Evolutionary conservation across 2,888 invertebrate species (phyloP), one percentile per base, ranked within the genome.

Genomic region (Apotomis betuletana): DNA sequence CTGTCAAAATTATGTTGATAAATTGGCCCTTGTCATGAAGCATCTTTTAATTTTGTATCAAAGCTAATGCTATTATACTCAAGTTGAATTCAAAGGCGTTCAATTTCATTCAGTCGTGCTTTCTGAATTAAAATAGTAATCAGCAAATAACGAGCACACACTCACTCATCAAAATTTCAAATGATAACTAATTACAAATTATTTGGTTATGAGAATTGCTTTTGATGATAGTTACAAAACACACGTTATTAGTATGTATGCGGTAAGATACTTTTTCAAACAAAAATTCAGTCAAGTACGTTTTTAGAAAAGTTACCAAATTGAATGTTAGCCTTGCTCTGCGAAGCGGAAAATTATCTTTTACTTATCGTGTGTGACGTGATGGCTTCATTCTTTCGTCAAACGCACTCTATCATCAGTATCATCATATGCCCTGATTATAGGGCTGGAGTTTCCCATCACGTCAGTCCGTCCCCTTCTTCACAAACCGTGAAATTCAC

Each of bases 401-500:
- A 27, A 46, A 41, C 41, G 10, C 58, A 57, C 63, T 68, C 52
- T 58, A 41, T 51, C 57, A 41, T 52, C 51, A 41, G 36, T 36
- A 58, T 58, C 44, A 63, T 59, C 60, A 54, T 63, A 15, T 46
- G 62, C 36, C 52, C 38, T 63, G 62, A 72, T 62, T 72, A 62
- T 59, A 71, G 54, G 55, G 52, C 46, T 27, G n/a, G 15, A 61
- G n/a, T 27, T 72, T 72, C 67, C 58, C 67, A 72, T 67, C 52
- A 15, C 10, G 4, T 61, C 5, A 10, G 13, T 10, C 27, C 15
- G 64, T 51, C 70, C 70, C 59, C 44, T 58, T 69, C 63, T 15
- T 64, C 49, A 73, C 55, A 49, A 64, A 64, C 69, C 63, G 64
- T 69, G 54, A 73, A 64, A 73, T 61, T 54, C 38, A 60, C 46